Evolutionary conservation across 2,888 invertebrate species (phyloP), one percentile per base, ranked within the genome.

Genomic region (Suillia variegata): DNA sequence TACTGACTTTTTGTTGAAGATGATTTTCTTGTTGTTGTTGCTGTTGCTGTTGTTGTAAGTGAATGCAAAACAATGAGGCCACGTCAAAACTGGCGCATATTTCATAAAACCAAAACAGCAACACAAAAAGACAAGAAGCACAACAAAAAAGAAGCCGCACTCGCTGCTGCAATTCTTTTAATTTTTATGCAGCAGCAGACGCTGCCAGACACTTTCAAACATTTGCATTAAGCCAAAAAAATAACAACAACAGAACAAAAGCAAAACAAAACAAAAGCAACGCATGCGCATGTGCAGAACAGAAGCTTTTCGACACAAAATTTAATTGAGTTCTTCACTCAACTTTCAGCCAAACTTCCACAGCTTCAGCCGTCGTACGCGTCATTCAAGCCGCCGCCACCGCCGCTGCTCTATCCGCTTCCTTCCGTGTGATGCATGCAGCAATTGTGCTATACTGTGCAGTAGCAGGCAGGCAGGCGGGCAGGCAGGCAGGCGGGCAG

Each of bases 11-110:
- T n/a, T n/a, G n/a, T n/a, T n/a, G n/a, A n/a, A n/a, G n/a, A n/a
- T n/a, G n/a, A n/a, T n/a, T n/a, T n/a, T n/a, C n/a, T n/a, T n/a
- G n/a, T n/a, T n/a, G n/a, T n/a, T n/a, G n/a, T n/a, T n/a, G n/a
- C n/a, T n/a, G n/a, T n/a, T n/a, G n/a, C n/a, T n/a, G n/a, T n/a
- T n/a, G n/a, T n/a, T n/a, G n/a, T n/a, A n/a, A n/a, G n/a, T n/a
- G n/a, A n/a, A 45, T 45, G 45, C 18, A 45, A 20, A 17, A 18
- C 45, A 45, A 45, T 45, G 45, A 45, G 45, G 45, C 18, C 45
- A 45, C 45, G 45, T 45, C 45, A 17, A 6, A 17, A 18, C 18
- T 12, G 3, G 5, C 45, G 18, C 17, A 18, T 45, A 17, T 45
- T 38, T n/a, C 38, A n/a, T n/a, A 8, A 38, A n/a, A 4, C 38